phyloP scores from a whole-genome alignment of 2,888 invertebrate genomes.

The Trimorus sp. region DNA sequence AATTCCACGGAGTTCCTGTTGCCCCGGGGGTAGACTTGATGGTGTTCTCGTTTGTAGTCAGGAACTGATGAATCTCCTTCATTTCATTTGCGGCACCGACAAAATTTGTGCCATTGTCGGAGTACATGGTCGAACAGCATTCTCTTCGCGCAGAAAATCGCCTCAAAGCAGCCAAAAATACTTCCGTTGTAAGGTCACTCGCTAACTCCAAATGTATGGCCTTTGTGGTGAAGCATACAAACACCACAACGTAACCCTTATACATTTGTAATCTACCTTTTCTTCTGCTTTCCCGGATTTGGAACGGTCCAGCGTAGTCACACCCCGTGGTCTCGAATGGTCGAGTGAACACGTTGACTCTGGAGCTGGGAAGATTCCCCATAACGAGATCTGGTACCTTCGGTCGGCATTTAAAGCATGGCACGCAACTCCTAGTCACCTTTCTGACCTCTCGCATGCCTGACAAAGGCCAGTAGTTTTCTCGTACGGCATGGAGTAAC shows the following conservation, averaged over 20 bases:
- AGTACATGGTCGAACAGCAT: not conserved
- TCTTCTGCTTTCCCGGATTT: constrained; percentile 44
- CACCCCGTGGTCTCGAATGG: constrained; percentile 32
- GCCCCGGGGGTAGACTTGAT: not conserved
- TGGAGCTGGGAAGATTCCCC: not conserved
- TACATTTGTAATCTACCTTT: constrained; percentile 27
- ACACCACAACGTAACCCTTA: constrained; percentile 58
- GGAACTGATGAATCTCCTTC: not conserved
- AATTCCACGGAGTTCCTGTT: not conserved
- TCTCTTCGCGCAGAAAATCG: not conserved
- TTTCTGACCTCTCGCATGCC: constrained; percentile 42
- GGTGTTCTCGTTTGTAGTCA: not conserved
- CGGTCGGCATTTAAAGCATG: constrained; percentile 47
- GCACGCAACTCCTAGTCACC: constrained; percentile 24
- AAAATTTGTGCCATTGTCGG: not conserved
- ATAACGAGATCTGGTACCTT: not conserved
- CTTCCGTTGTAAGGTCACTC: not conserved
- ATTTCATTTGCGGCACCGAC: not conserved
- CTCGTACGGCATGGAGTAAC: not conserved
- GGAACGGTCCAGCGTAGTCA: constrained; percentile 63
- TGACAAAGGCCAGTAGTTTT: constrained; percentile 12
- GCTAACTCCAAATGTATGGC: constrained; percentile 28
- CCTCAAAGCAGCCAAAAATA: not conserved
- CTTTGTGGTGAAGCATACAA: constrained; percentile 57
- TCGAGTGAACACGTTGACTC: not conserved